Evolutionary conservation across 2,888 invertebrate species (phyloP), one percentile per base, ranked within the genome.

Genomic region (Esperia sulphurella): DNA sequence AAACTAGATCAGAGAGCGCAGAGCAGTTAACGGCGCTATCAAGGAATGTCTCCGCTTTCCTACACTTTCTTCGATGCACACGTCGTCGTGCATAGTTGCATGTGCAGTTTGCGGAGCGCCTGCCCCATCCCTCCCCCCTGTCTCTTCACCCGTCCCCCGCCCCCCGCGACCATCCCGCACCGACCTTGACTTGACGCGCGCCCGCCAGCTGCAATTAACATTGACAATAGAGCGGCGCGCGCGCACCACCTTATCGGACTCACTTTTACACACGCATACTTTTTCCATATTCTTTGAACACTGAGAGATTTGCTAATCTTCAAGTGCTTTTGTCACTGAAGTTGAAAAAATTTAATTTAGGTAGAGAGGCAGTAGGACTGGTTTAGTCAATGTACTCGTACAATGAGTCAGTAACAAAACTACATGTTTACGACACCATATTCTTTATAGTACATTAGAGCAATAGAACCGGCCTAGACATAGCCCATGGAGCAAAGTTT

Each of bases 41-140:
- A 68, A 76, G 71, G 83, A 86, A 87, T 86, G 74, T 77, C 69
- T 71, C 75, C 73, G 83, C 87, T 87, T 87, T 87, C 84, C 57
- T 83, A 73, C 70, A 83, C 86, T 87, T 87, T 87, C 83, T 70
- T 82, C 69, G 59, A 61, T 65, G 54, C 65, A 65, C 61, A 65
- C 75, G 64, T 49, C 39, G 54, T 74, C 67, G 67, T 75, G 75
- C 74, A 76, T 71, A 66, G 66, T 65, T 79, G 80, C 76, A 79
- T 70, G 73, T 63, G 65, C 57, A 57, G 68, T 62, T 55, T 63
- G 68, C 59, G 62, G 65, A 63, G 63, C 66, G 66, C 57, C 61
- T 52, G 59, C 68, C 71, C 51, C 60, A 53, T 57, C 62, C 58
- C 60, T 65, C 70, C 68, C 71, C 65, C n/a, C n/a, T n/a, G n/a